Percentiles rank a stretch among this genome's conserved stretches.
Conservation (phyloP, 2,113 vertebrate genomes). For the Cottus gobio region DNA sequence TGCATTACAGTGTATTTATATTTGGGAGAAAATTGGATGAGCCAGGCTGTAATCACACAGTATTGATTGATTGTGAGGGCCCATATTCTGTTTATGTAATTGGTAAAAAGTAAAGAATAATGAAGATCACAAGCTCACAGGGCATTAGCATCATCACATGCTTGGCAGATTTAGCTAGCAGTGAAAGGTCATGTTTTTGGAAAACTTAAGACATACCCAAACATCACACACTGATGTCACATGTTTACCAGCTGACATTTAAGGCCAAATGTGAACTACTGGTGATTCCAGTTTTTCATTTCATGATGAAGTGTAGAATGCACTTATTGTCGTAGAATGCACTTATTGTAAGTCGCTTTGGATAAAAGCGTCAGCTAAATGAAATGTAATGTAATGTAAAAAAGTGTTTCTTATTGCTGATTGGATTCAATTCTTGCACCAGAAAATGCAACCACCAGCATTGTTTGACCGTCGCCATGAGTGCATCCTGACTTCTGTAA, state of each 20-base stretch:
- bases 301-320: too few relatives aligned
- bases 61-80: background rate
- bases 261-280: background rate
- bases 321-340: too few relatives aligned
- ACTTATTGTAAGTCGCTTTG: too few relatives aligned
- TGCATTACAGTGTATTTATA: background rate
- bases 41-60: background rate
- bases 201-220: background rate
- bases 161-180: slow-evolving; percentile 10
- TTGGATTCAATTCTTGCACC: background rate
- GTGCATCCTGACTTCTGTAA: background rate
- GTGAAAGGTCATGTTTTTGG: background rate
- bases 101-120: background rate
- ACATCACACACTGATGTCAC: slow-evolving; percentile 6
- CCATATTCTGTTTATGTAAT: background rate
- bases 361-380: too few relatives aligned
- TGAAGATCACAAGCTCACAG: slow-evolving; percentile 2
- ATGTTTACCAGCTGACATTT: slow-evolving; percentile 23
- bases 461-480: background rate
- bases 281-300: background rate
- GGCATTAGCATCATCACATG: background rate
- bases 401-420: background rate
- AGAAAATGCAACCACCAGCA: background rate
- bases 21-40: too few relatives aligned
- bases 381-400: too few relatives aligned